phyloP scores from a whole-genome alignment of 2,797 vertebrate genomes.

The Arctocebus calabarensis region DNA sequence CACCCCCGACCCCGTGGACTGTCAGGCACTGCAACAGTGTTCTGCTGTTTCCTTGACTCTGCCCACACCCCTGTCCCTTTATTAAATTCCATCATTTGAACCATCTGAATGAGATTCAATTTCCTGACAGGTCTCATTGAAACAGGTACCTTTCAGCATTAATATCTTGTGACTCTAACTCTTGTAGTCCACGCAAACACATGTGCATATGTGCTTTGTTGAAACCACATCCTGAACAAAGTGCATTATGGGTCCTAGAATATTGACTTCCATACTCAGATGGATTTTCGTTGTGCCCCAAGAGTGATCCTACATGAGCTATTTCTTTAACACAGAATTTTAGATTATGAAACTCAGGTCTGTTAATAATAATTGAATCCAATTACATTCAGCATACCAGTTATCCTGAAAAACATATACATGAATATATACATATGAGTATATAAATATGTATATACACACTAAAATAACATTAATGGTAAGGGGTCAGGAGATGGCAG shows the following conservation, averaged over 20 bases:
- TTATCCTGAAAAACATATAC: slow-evolving; percentile 13
- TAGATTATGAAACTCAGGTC: background rate
- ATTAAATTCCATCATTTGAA: background rate
- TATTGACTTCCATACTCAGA: background rate
- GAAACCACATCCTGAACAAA: slow-evolving; percentile 43
- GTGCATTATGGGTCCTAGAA: background rate
- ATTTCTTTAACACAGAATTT: background rate
- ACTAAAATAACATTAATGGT: background rate
- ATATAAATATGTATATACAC: background rate
- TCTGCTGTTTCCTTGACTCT: background rate
- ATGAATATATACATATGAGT: background rate
- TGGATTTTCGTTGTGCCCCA: background rate
- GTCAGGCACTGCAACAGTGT: background rate
- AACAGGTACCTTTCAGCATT: background rate
- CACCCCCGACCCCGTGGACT: too few species aligned
- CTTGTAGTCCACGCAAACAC: background rate
- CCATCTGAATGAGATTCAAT: background rate
- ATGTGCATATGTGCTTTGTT: background rate
- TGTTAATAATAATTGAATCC: background rate
- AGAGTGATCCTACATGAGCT: background rate
- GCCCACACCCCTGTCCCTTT: background rate
- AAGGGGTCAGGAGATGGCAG: background rate
- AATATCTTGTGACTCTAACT: slow-evolving; percentile 1
- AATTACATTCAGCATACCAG: background rate
- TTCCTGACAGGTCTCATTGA: background rate